Evolutionary conservation across 2,797 vertebrate species (phyloP), one percentile per base, ranked within the genome.

Genomic region (Pangasius krempfi): DNA sequence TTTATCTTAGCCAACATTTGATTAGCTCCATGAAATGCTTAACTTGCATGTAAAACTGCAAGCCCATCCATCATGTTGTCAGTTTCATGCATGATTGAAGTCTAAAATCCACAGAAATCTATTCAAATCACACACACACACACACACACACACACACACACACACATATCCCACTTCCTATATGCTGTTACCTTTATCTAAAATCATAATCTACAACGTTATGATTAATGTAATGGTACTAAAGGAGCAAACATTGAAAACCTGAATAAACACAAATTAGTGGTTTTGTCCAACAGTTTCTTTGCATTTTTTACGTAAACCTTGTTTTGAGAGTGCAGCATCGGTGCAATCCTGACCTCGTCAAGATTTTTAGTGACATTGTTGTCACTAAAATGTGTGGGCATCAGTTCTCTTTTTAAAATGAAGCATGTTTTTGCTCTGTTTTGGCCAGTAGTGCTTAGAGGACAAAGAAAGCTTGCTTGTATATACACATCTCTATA

Each of bases 21-120:
- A 82, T 83, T 83, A 83, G 6, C 81, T 64, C 37, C 81, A 64
- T 47, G 27, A 64, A 64, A 64, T 47, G 81, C 81, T 83, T 83
- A 64, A 83, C 58, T 64, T 83, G 58, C 81, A 47, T 64, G 81
- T 83, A 64, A 64, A 64, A 64, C 13, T 47, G 60, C 58, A 47
- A 83, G 81, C 6, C 58, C 58, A 83, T 83, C 37, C 40, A 83
- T 83, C 81, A 83, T 64, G 40, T 83, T 83, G 81, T 64, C 81
- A 83, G 40, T n/a, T 64, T 83, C 16, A 44, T n/a, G 25, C 81
- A 40, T 64, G 81, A 62, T 64, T 64, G 58, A 83, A 37, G 78
- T 40, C 3, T 52, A 60, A 81, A 64, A 5, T 64, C 25, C 37
- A 83, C 25, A 47, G 25, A 64, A 64, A 64, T 83, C 40, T n/a